phyloP scores from a whole-genome alignment of 2,797 vertebrate genomes.

The Acipenser oxyrinchus region DNA sequence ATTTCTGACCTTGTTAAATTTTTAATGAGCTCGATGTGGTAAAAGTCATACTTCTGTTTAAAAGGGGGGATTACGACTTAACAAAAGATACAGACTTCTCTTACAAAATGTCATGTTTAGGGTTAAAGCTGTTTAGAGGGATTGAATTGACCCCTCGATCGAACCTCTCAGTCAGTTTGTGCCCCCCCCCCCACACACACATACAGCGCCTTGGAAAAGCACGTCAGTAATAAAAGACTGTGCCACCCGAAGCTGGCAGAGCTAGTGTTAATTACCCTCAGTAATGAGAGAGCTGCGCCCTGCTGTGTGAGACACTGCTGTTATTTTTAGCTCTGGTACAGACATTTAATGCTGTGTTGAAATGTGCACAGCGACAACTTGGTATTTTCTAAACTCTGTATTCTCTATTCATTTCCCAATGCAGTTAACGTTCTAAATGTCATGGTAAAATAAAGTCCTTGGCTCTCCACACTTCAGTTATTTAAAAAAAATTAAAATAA shows the following conservation, averaged over 20 bases:
- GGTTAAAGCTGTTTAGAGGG: no score
- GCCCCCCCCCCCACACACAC: no score
- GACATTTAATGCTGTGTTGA: constrained; percentile 45
- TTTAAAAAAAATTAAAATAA: no score
- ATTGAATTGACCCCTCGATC: no score
- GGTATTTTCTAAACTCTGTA: constrained; percentile 12
- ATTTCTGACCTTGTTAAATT: constrained; percentile 71
- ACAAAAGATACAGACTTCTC: constrained; percentile 32
- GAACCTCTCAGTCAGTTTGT: no score
- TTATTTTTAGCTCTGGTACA: constrained; percentile 61
- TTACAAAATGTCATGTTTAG: no score
- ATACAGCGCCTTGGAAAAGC: no score
- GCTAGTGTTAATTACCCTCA: constrained; percentile 63
- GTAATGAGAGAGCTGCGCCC: constrained; percentile 59
- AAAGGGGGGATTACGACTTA: constrained; percentile 43
- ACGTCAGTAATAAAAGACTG: constrained; percentile 11
- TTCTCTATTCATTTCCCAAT: background rate
- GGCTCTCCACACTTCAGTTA: no score
- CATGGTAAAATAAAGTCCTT: no score
- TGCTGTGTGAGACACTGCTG: constrained; percentile 46
- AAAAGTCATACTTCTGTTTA: constrained; percentile 44
- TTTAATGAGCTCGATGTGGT: constrained; percentile 61
- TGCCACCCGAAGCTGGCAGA: constrained; percentile 42
- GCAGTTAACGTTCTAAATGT: no score
- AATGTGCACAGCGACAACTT: constrained; percentile 38